Base-by-base conservation (phyloP, 2,113 vertebrate species). In the Salvelinus sp. region DNA sequence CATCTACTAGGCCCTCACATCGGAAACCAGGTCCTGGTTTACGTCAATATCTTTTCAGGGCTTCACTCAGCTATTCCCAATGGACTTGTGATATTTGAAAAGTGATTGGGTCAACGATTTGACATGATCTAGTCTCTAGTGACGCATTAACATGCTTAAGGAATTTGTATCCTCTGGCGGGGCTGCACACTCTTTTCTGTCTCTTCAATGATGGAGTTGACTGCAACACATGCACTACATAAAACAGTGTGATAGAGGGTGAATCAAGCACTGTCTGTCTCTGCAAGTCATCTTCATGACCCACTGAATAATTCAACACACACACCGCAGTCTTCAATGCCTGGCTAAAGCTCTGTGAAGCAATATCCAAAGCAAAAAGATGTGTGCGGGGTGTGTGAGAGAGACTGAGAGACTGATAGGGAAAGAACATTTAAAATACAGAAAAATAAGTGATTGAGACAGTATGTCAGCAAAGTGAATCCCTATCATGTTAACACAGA, bases 241-340 rank as follows among this genome's bases (percentile, higher is more conserved):
- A 84, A 87, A 91, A 90, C 71, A 81, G 86, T 89, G 48, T 76
- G 77, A 88, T 80, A 84, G 75, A 71, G 82, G 82, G 80, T 76
- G 84, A 92, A 89, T 81, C 85, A 87, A 86, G 78, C 70, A 73
- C 80, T 78, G 70, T 62, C 80, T 72, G 58, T 81, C 77, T 86
- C 76, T 81, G 71, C 0, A 65, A 88, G 83, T 89, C 83, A 74
- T 89, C 85, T 85, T 80, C 78, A 79, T 71, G 82, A 89, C 80
- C 82, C 76, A 7, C 63, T 91, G 82, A 89, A 91, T 92, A 85
- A 92, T 92, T 88, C 84, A 92, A 79, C 65, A 72, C 44, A 65
- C 62, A 74, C 30, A 74, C 33, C 48, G 9, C 14, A 67, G 25
- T 3, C 16, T n/a, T 74, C 38, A 44, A 9, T 9, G n/a, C 58